Conservation (phyloP, 2,888 invertebrate species). For the Andrena hattorfiana region DNA sequence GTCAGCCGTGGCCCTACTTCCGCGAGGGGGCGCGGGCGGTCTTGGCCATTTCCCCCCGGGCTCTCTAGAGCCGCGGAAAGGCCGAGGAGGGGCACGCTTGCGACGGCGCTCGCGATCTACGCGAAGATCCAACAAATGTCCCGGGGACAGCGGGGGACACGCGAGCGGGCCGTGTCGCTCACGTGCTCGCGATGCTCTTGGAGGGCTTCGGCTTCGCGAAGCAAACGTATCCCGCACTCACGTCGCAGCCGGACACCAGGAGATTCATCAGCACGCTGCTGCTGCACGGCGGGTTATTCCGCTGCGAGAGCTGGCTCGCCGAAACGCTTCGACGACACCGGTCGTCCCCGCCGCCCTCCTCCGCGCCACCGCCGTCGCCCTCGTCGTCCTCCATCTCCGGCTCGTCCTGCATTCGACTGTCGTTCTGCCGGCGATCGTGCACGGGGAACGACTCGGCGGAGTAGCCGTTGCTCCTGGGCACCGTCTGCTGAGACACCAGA, state of each 20-base stretch:
- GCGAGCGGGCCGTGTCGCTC: constrained; percentile 60
- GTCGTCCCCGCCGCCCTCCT: constrained; percentile 9
- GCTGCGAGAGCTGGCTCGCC: constrained; percentile 21
- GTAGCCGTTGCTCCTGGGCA: constrained; percentile 21
- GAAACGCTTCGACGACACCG: constrained; percentile 27
- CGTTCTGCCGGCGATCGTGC: not conserved
- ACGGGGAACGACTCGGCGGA: constrained; percentile 8
- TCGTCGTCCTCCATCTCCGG: constrained; percentile 8
- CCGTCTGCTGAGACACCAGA: constrained; percentile 85
- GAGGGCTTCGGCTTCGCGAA: constrained; percentile 87
- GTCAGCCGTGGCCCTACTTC: not conserved
- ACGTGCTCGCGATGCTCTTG: constrained; percentile 81
- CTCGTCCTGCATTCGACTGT: not conserved
- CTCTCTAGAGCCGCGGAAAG: not conserved
- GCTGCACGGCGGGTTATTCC: constrained; percentile 86
- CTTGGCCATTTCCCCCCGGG: not conserved
- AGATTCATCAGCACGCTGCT: constrained; percentile 97
- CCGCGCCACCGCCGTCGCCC: constrained; percentile 14
- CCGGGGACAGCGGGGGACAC: constrained; percentile 13
- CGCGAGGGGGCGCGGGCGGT: not conserved
- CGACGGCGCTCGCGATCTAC: constrained; percentile 10
- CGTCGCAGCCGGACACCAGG: constrained; percentile 97
- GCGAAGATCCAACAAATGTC: not conserved
- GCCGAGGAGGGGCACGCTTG: not conserved
- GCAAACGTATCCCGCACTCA: constrained; percentile 96